phyloP scores from a whole-genome alignment of 1,140 invertebrate genomes.

The Lasioglossum albipes region DNA sequence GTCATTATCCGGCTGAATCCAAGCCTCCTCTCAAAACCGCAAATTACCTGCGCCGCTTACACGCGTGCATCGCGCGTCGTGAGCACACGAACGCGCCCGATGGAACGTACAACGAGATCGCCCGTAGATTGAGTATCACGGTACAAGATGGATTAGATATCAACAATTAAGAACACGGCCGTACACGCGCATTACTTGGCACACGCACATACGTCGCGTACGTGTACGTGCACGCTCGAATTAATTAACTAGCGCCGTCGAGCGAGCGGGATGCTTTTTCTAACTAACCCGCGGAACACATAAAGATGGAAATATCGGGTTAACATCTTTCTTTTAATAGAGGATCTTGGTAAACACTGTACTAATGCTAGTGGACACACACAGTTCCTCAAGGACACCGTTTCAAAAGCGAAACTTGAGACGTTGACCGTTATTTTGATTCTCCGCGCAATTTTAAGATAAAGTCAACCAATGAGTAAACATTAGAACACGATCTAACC shows the following conservation, averaged over 20 bases:
- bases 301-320: background rate
- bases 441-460: no score
- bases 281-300: background rate
- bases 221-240: background rate
- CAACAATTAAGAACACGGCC: constrained; percentile 55
- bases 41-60: constrained; percentile 16
- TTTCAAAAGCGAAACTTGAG: no score
- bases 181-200: constrained; percentile 28
- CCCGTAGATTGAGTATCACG: constrained; percentile 19
- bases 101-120: background rate
- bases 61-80: background rate
- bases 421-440: no score
- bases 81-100: constrained; percentile 25
- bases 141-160: constrained; percentile 55
- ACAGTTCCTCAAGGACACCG: no score
- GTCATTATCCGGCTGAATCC: constrained; percentile 54
- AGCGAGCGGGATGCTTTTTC: background rate
- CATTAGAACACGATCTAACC: no score
- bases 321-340: background rate
- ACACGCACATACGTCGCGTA: no score
- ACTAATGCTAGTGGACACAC: no score
- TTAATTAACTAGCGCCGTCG: constrained; percentile 12
- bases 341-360: background rate
- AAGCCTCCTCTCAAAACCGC: constrained; percentile 52
- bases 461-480: no score